Evolutionary conservation across 2,797 vertebrate genomes (phyloP).

Genomic region (Serranus cabrilla): DNA sequence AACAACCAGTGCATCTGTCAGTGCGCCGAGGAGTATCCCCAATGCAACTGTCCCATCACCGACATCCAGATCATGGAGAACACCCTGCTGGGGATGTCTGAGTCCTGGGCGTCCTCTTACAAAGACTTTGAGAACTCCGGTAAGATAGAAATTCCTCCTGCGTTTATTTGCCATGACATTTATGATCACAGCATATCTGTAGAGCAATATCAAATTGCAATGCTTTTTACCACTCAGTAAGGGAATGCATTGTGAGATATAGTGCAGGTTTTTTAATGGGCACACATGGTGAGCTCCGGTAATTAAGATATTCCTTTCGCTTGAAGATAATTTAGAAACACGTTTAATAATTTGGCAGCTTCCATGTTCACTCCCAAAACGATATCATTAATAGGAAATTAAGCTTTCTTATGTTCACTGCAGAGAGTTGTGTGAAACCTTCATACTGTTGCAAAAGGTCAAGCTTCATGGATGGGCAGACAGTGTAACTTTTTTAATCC

Average conservation of each 20-base stretch:
- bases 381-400: background rate
- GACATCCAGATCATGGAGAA: conserved; percentile 99
- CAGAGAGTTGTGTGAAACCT: background rate
- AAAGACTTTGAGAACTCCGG: conserved; percentile 99
- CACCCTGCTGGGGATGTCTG: conserved; percentile 93
- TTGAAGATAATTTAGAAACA: background rate
- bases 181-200: background rate
- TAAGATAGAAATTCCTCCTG: conserved; percentile 73
- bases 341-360: conserved; percentile 3
- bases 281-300: background rate
- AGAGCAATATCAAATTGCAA: background rate
- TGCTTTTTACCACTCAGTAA: too few species aligned
- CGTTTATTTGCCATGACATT: background rate
- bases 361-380: conserved; percentile 9
- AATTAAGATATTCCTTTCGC: background rate
- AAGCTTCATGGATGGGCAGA: background rate
- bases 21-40: conserved; percentile 95
- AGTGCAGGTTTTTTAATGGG: background rate
- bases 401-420: background rate
- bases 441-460: background rate
- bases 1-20: conserved; percentile 96
- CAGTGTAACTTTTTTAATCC: background rate
- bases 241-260: background rate
- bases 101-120: conserved; percentile 96
- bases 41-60: conserved; percentile 98